These are phyloP conservation scores for Climacteris rufus DNA, from an alignment of 2,113 vertebrate species.

Conservation along the genomic window DNA sequence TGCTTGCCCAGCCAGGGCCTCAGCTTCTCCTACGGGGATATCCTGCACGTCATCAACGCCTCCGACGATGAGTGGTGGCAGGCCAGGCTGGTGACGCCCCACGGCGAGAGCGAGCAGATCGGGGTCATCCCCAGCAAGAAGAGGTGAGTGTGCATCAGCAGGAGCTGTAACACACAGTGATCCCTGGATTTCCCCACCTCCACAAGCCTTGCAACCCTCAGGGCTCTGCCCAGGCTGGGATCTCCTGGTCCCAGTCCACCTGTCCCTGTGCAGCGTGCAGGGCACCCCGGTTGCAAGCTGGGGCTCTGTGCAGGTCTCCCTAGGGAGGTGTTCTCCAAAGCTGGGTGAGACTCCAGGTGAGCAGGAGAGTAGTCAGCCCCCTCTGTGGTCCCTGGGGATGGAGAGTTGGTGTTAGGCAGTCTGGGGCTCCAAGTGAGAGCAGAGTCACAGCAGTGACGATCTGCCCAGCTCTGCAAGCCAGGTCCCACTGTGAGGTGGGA, in stretches of 20 bases:
- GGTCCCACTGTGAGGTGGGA: neutral
- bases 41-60: constrained; percentile 96
- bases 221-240: neutral
- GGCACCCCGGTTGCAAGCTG: neutral
- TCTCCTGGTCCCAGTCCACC: neutral
- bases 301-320: neutral
- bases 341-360: neutral
- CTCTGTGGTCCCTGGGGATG: neutral
- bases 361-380: neutral
- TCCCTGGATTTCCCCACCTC: neutral
- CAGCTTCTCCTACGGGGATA: constrained; percentile 97
- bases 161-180: accelerated
- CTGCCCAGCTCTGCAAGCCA: neutral
- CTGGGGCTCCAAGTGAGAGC: neutral
- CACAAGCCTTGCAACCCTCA: accelerated
- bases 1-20: constrained; percentile 97
- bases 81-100: constrained; percentile 92
- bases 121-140: constrained; percentile 99
- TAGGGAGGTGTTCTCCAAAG: neutral
- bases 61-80: constrained; percentile 99
- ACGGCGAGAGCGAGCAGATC: constrained; percentile 96
- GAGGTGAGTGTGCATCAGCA: constrained; percentile 71
- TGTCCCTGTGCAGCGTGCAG: accelerated
- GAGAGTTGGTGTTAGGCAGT: neutral
- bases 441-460: neutral